These are phyloP conservation scores for Epinotia nisella DNA, from an alignment of 2,888 invertebrate species.

Conservation along the genomic window DNA sequence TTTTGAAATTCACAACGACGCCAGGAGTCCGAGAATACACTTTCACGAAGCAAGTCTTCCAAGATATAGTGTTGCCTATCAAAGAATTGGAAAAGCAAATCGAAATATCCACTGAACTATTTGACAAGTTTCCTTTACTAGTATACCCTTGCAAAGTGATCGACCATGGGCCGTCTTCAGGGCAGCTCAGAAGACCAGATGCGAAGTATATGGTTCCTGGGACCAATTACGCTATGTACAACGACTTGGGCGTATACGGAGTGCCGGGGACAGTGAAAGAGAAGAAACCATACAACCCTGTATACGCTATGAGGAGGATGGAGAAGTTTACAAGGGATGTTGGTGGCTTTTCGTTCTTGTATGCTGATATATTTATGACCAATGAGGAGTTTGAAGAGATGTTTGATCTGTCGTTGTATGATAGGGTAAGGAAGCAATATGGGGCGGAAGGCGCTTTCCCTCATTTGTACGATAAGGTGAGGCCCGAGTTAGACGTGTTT, in stretches of 20 bases:
- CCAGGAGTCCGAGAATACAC: constrained; percentile 88
- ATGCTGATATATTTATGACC: constrained; percentile 89
- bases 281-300: constrained; percentile 86
- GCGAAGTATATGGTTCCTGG: constrained; percentile 86
- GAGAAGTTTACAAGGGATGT: constrained; percentile 88
- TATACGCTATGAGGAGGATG: constrained; percentile 87
- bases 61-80: constrained; percentile 88
- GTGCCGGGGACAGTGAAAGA: constrained; percentile 87
- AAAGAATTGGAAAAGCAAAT: constrained; percentile 87
- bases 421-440: constrained; percentile 85
- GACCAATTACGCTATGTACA: constrained; percentile 88
- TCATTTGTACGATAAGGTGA: constrained; percentile 87
- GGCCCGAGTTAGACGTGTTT: constrained; percentile 87
- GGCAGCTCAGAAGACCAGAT: constrained; percentile 84
- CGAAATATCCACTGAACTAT: constrained; percentile 83
- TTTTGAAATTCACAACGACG: constrained; percentile 89
- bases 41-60: constrained; percentile 89
- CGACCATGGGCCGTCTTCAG: constrained; percentile 85
- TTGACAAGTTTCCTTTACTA: constrained; percentile 88
- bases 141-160: constrained; percentile 88
- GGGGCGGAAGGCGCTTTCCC: constrained; percentile 86
- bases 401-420: constrained; percentile 88
- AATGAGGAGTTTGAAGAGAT: constrained; percentile 86
- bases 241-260: constrained; percentile 89
- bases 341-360: constrained; percentile 88